These are phyloP conservation scores for Rhombomys opimus DNA, from an alignment of 2,113 vertebrate species.

Conservation along the genomic window DNA sequence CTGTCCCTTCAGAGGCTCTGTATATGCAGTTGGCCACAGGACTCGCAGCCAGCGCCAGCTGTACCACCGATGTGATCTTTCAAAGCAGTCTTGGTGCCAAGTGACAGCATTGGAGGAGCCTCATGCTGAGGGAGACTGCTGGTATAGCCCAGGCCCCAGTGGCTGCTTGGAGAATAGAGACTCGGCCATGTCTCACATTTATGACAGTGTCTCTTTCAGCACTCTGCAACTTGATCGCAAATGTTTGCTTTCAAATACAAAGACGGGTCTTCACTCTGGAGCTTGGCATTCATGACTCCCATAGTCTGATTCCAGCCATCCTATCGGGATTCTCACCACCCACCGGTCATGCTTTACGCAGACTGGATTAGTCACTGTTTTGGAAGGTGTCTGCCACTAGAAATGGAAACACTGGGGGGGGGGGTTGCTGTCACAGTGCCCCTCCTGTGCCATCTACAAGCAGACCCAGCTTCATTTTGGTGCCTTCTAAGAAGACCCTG, in stretches of 20 bases:
- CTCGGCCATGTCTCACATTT: neutral
- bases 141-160: neutral
- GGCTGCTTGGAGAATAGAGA: neutral
- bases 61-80: neutral
- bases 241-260: conserved; percentile 57
- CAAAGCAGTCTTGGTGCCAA: neutral
- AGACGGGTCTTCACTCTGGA: conserved; percentile 9
- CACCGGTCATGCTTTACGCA: neutral
- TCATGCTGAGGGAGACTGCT: neutral
- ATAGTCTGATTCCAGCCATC: neutral
- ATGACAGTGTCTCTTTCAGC: conserved; percentile 3
- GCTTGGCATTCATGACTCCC: neutral
- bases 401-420: neutral
- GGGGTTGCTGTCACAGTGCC: neutral
- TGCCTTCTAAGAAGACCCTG: neutral
- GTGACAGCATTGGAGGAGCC: neutral
- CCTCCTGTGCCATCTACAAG: accelerated
- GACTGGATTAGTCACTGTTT: neutral
- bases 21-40: neutral
- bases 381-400: neutral
- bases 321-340: neutral
- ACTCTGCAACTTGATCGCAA: conserved; percentile 4
- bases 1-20: conserved; percentile 13
- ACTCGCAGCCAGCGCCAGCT: neutral
- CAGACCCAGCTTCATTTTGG: neutral